Base-by-base conservation (phyloP, 2,797 vertebrate genomes). In the Phoxinus dragarum region DNA sequence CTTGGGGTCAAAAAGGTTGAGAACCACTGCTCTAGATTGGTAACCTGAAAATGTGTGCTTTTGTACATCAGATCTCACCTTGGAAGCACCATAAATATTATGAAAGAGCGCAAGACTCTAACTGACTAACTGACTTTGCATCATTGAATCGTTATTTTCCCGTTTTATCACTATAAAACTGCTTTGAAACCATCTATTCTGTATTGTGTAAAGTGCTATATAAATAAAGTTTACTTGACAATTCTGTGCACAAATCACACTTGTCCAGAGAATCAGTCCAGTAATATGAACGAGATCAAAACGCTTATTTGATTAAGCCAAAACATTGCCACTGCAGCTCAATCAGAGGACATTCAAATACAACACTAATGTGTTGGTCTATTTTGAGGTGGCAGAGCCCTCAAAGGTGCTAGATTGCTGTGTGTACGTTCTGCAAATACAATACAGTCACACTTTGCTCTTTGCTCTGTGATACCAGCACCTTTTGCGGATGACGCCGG, bases 401-500 rank as follows among this genome's bases (percentile, higher is more conserved):
- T 34, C 38, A 61, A 47, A 82, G 38, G 27, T 74, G 19, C 42
- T 27, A 66, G 61, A 66, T 17, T 66, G 27, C 14, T 66, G 14
- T 66, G 61, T 64, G 11, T 49, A 31, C 34, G 14, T 12, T 52
- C 10, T 1, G 4, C 66, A 69, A 68, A 34, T 23, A 69, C 79
- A 54, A 69, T 80, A 34, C 42, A 80, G 44, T 36, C 44, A 80
- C 47, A 54, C 80, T 71, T 54, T 81, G 67, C 80, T 72, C 38
- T 59, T 38, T 8, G 0, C 66, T 81, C 64, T 40, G 14, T 61
- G 44, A 16, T 69, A 69, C 75, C 17, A 12, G 36, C 40, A 76
- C 34, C 84, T 88, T 83, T 75, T 82, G 49, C 68, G 68, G 82
- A 78, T 92, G 90, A 92, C 84, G 8, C 10, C 19, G 16, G 68